A percentile compares a stretch with the other conserved stretches of the same genome.
phyloP scores from a whole-genome alignment of 1,140 invertebrate genomes.

The Diploscapter pachys region DNA sequence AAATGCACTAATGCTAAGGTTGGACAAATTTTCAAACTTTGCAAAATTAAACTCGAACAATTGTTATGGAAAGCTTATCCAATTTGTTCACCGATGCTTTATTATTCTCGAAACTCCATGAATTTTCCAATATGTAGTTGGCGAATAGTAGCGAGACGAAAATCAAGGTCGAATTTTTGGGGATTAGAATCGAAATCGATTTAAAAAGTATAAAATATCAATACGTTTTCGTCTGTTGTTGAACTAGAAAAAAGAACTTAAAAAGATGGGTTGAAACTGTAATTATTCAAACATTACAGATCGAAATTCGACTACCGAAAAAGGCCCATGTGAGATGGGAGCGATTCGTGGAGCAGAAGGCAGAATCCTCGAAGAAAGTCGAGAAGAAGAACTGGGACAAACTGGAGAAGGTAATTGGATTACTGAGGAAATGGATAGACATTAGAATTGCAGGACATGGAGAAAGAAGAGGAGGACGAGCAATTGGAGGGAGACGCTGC shows the following conservation, averaged over 20 bases:
- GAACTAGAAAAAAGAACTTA: too few species aligned
- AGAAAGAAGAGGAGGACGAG: slow-evolving; percentile 59
- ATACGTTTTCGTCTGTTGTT: not conserved
- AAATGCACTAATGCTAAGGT: slow-evolving; percentile 28
- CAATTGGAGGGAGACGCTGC: slow-evolving; percentile 78
- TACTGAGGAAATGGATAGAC: not conserved
- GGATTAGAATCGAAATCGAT: not conserved
- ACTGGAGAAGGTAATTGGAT: slow-evolving; percentile 20
- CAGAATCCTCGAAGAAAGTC: not conserved
- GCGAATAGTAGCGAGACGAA: too few species aligned
- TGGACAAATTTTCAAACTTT: too few species aligned
- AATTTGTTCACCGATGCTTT: too few species aligned
- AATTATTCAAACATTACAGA: slow-evolving; percentile 5
- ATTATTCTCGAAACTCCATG: too few species aligned
- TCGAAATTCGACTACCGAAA: slow-evolving; percentile 25
- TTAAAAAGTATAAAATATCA: not conserved
- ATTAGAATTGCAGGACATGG: slow-evolving; percentile 1
- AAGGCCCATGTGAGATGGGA: not conserved
- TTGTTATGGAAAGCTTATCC: too few species aligned
- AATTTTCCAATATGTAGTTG: too few species aligned
- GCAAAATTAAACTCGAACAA: too few species aligned
- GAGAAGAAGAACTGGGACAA: slow-evolving; percentile 34
- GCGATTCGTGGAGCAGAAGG: not conserved
- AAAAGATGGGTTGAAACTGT: too few species aligned
- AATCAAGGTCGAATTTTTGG: not conserved